A percentile compares a stretch with the other conserved stretches of the same genome.
Conservation (phyloP, 2,797 vertebrate species). For the Sylvia borin region DNA sequence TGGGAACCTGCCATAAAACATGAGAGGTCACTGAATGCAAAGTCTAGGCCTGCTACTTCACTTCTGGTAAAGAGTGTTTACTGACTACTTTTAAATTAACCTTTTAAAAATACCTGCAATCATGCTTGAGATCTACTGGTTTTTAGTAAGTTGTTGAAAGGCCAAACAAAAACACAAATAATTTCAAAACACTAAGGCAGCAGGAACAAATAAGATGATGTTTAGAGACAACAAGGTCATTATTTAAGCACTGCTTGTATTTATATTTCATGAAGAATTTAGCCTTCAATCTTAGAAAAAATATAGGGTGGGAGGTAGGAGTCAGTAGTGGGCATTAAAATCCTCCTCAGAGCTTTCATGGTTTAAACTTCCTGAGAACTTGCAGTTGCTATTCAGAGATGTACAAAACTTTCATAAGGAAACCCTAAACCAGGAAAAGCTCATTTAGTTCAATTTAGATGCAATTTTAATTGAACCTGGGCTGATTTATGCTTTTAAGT, state of each 20-base stretch:
- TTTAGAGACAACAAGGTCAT: not conserved
- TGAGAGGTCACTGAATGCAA: not conserved
- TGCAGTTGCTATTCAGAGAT: conserved; percentile 52
- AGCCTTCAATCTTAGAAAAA: not conserved
- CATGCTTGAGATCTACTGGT: accelerated
- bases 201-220: not conserved
- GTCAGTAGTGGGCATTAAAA: not conserved
- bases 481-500: conserved; percentile 32
- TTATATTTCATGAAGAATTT: not conserved
- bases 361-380: not conserved
- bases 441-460: conserved; percentile 25
- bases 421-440: not conserved
- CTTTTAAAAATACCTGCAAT: not conserved
- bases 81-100: not conserved
- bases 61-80: not conserved
- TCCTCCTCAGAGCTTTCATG: not conserved
- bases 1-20: not conserved
- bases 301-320: accelerated
- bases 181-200: not conserved
- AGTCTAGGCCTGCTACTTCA: not conserved
- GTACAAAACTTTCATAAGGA: conserved; percentile 20
- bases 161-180: not conserved
- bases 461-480: conserved; percentile 49
- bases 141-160: not conserved
- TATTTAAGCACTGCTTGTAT: not conserved